A percentile compares a stretch with the other conserved stretches of the same genome.
phyloP scores from a whole-genome alignment of 2,888 invertebrate genomes.

The Dexiosoma caninum region DNA sequence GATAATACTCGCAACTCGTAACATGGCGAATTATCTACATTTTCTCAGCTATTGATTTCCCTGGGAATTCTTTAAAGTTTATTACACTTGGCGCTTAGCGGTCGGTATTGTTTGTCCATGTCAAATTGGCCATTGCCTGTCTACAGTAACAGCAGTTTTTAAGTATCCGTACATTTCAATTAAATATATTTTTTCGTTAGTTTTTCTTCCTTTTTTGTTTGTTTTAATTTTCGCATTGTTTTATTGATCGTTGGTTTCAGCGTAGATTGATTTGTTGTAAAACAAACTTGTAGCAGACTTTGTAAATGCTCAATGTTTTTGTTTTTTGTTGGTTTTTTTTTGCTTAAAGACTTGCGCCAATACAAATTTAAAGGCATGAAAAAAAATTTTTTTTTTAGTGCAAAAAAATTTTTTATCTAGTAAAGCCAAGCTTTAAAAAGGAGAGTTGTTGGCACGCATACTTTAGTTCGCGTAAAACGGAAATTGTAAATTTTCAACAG shows the following conservation, averaged over 20 bases:
- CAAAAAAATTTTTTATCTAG: not conserved
- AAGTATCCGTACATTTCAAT: not conserved
- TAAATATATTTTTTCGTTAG: not conserved
- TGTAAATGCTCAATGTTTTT: slow-evolving; percentile 30
- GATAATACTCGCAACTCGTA: no score
- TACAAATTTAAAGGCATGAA: slow-evolving; percentile 10
- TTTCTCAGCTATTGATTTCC: no score
- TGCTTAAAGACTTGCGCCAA: slow-evolving; percentile 51
- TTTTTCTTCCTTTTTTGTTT: no score
- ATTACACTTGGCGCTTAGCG: no score
- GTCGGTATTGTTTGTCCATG: not conserved
- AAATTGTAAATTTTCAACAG: slow-evolving; percentile 59
- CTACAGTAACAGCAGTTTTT: not conserved
- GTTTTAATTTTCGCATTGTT: slow-evolving; percentile 1
- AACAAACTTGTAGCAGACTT: slow-evolving; percentile 13
- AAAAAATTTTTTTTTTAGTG: not conserved
- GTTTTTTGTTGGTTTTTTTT: no score
- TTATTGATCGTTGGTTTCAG: slow-evolving; percentile 15
- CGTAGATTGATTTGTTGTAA: slow-evolving; percentile 30
- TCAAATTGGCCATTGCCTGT: slow-evolving; percentile 1
- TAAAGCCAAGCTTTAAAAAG: not conserved
- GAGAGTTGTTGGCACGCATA: slow-evolving; percentile 58
- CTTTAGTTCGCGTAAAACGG: slow-evolving; percentile 56
- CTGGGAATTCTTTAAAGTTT: no score
- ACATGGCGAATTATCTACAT: no score